Evolutionary conservation across 2,888 invertebrate species (phyloP), one percentile per base, ranked within the genome.

Genomic region (Epinotia bilunana): DNA sequence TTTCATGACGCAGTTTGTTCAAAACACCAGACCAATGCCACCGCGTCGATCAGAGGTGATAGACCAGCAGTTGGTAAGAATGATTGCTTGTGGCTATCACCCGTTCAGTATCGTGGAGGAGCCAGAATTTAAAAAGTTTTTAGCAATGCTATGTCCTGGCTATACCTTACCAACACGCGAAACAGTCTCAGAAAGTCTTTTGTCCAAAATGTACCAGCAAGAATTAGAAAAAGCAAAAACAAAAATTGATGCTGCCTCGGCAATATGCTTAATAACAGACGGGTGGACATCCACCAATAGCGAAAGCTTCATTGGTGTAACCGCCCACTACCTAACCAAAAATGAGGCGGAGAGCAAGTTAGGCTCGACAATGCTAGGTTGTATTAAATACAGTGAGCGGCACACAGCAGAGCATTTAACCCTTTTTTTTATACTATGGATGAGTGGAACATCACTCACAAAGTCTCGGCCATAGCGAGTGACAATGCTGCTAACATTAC

Each of bases 31-130:
- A 72, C 68, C 63, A 12, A 13, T 72, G 62, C 58, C 72, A 28
- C 65, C 46, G 4, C 55, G 60, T 23, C 20, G 49, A 43, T 39
- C 49, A 43, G 20, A 60, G 60, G 61, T 71, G 65, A 71, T 80
- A 7, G 79, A 80, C 62, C 28, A 77, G 28, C 79, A 81, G 18
- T 60, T 79, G 20, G 18, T 81, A 12, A 72, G 46, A 20, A 78
- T 80, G 77, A 77, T 79, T 39, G 78, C 79, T 0, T 79, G 77
- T 62, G 79, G 75, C 16, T 76, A 79, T 33, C 78, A 81, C 28
- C 49, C 77, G 79, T n/a, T 74, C 46, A 18, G 20, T 13, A 64
- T 64, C 5, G 64, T 81, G 6, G 76, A 80, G 12, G 80, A 80
- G 2, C 12, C 11, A 13, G 80, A 80, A 68, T 80, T 82, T 49